phyloP scores from a whole-genome alignment of 2,797 vertebrate genomes.

The Notoglanidium macrostoma region DNA sequence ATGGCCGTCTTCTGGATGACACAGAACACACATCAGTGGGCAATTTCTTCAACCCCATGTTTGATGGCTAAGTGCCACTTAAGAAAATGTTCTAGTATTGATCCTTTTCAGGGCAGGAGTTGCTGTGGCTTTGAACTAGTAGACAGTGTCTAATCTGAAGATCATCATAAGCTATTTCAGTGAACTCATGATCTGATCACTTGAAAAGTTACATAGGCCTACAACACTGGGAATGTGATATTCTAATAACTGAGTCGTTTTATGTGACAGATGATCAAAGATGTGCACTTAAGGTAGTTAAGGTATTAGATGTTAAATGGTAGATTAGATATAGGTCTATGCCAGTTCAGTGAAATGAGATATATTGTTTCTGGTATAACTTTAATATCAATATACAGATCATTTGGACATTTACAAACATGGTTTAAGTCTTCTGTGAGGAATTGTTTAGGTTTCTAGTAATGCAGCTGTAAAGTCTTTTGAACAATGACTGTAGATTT shows the following conservation, averaged over 20 bases:
- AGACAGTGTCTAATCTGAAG: background rate
- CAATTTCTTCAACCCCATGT: slow-evolving; percentile 90
- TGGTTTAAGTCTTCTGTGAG: background rate
- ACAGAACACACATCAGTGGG: slow-evolving; percentile 74
- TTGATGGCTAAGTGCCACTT: slow-evolving; percentile 64
- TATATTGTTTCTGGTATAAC: background rate
- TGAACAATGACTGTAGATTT: background rate
- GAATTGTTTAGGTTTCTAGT: background rate
- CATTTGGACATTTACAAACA: background rate
- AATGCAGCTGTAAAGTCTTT: background rate
- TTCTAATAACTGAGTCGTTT: background rate
- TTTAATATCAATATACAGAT: background rate
- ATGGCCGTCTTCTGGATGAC: slow-evolving; percentile 82
- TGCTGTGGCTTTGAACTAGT: background rate
- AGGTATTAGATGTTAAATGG: background rate
- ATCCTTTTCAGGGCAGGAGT: background rate
- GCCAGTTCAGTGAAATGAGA: background rate
- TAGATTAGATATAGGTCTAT: background rate
- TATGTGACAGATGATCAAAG: background rate
- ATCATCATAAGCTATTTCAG: slow-evolving; percentile 1
- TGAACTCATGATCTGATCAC: background rate
- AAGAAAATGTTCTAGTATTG: background rate
- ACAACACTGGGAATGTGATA: background rate
- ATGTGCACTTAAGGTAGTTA: background rate
- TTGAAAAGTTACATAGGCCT: background rate